These are phyloP conservation scores for Hippasteria phrygiana DNA, from an alignment of 53 echinoderm and acorn worm species.

Conservation along the genomic window DNA sequence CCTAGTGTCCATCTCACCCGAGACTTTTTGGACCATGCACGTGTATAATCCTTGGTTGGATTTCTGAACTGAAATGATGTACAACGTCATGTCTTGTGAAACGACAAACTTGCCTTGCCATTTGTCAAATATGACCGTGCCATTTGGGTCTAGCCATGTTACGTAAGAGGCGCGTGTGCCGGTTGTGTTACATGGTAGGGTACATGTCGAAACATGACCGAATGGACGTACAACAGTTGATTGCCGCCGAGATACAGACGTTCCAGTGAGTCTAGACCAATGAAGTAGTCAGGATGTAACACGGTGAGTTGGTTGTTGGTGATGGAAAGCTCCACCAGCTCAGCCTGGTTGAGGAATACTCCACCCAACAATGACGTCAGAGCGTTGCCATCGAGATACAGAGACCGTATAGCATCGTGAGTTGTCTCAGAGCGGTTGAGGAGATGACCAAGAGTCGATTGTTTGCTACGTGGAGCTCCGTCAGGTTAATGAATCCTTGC, in stretches of 20 bases:
- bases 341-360: constrained; percentile 34
- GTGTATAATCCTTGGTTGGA: constrained; percentile 24
- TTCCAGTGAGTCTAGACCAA: constrained; percentile 17
- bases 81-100: neutral
- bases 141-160: constrained; percentile 1
- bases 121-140: neutral
- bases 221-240: neutral
- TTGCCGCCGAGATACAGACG: constrained; percentile 11
- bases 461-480: constrained; percentile 42
- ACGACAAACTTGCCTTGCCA: constrained; percentile 1
- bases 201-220: constrained; percentile 1
- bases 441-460: constrained; percentile 48
- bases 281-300: constrained; percentile 35
- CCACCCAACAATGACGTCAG: constrained; percentile 31
- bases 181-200: constrained; percentile 4
- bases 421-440: neutral
- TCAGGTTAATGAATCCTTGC: constrained; percentile 25
- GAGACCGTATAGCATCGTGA: neutral
- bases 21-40: neutral
- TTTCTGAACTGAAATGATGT: constrained; percentile 4
- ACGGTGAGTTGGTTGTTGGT: constrained; percentile 31
- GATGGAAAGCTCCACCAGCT: constrained; percentile 11
- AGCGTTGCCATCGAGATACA: constrained; percentile 44
- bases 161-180: neutral
- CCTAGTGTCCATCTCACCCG: neutral